Evolutionary conservation across 2,113 vertebrate genomes (phyloP).

Genomic region (Typhlomys cinereus): DNA sequence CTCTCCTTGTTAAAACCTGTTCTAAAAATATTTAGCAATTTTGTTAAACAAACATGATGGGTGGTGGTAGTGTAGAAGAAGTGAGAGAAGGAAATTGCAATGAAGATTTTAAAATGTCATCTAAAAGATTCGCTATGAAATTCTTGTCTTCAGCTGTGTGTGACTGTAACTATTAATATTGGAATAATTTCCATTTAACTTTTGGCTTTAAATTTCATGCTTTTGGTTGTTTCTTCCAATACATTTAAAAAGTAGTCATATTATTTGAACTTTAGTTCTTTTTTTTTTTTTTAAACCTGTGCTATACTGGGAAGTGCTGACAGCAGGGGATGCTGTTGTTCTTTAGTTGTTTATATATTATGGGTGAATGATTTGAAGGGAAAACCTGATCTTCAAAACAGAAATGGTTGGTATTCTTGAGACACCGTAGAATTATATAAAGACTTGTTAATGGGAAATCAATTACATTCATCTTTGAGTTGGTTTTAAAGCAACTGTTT

Average conservation of each 20-base stretch:
- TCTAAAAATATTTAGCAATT: conserved; percentile 10
- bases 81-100: background rate
- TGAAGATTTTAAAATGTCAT: conserved; percentile 34
- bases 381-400: background rate
- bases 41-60: background rate
- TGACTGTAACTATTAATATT: conserved; percentile 6
- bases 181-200: background rate
- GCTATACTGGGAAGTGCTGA: background rate
- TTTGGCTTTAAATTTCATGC: background rate
- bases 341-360: background rate
- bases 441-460: conserved; percentile 50
- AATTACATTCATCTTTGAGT: conserved; percentile 60
- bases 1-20: background rate
- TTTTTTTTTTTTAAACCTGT: background rate
- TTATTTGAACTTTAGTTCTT: background rate
- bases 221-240: conserved; percentile 24
- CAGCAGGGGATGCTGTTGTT: conserved; percentile 21
- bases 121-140: conserved; percentile 50
- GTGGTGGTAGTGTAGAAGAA: background rate
- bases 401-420: conserved; percentile 1
- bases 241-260: background rate
- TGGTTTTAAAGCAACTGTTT: conserved; percentile 63
- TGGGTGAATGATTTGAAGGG: background rate
- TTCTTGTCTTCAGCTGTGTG: background rate
- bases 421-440: conserved; percentile 20